A percentile compares a stretch with the other conserved stretches of the same genome.
Evolutionary conservation across 2,797 vertebrate genomes (phyloP).

Genomic region (Lycodopsis pacificus): DNA sequence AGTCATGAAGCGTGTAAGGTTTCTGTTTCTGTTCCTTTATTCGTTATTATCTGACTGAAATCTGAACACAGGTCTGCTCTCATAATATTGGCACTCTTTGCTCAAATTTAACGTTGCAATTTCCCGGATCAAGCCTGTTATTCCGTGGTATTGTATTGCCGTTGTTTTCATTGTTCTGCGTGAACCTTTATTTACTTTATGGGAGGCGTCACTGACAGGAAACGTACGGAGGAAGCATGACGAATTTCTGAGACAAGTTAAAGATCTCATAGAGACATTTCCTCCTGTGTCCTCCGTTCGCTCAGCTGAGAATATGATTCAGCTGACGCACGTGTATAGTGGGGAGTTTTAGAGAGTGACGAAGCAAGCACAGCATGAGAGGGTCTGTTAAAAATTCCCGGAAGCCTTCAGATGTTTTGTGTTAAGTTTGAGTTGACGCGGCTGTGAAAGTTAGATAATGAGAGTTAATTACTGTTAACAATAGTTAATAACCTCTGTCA

Average conservation of each 20-base stretch:
- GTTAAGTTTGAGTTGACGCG: constrained; percentile 36
- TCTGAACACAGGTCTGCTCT: constrained; percentile 33
- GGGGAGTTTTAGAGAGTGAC: constrained; percentile 39
- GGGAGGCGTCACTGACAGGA: constrained; percentile 55
- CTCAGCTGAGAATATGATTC: constrained; percentile 64
- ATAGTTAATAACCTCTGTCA: constrained; percentile 28
- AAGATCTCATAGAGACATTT: constrained; percentile 39
- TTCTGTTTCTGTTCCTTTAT: constrained; percentile 45
- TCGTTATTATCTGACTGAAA: constrained; percentile 24
- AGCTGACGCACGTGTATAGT: constrained; percentile 16
- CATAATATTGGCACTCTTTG: constrained; percentile 51
- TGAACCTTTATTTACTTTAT: constrained; percentile 46
- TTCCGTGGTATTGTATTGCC: constrained; percentile 43
- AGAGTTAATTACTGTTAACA: constrained; percentile 35
- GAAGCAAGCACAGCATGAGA: constrained; percentile 26
- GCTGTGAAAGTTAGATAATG: constrained; percentile 50
- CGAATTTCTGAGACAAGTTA: constrained; percentile 71
- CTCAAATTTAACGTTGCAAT: not conserved
- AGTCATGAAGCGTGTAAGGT: constrained; percentile 5
- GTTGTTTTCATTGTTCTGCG: constrained; percentile 20
- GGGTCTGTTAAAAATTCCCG: constrained; percentile 34
- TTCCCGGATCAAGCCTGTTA: constrained; percentile 48
- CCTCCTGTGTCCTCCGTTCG: constrained; percentile 14
- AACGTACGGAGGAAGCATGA: constrained; percentile 56
- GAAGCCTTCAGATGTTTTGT: constrained; percentile 42